Evolutionary conservation across 64 coral and sea anemone genomes (phyloP).

Genomic region (Cladopsammia gracilis): DNA sequence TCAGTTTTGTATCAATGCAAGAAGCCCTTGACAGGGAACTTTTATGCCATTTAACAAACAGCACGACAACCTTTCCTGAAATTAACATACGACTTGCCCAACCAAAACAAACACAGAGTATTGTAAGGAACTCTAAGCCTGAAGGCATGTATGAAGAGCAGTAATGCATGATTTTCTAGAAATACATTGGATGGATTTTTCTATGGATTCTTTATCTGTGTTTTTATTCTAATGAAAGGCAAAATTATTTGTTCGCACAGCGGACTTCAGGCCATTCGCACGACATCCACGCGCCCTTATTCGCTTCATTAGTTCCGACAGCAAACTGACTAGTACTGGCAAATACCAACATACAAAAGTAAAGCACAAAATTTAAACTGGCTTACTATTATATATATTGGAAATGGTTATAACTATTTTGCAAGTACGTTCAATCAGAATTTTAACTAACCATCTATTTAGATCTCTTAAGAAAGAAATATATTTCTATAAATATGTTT

Average conservation of each 20-base stretch:
- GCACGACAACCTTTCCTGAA: background rate
- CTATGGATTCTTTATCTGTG: too few relatives aligned
- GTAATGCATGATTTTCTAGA: too few relatives aligned
- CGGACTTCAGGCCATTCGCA: background rate
- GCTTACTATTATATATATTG: too few relatives aligned
- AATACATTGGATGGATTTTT: too few relatives aligned
- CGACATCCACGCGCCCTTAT: constrained; percentile 22
- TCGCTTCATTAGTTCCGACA: constrained; percentile 1
- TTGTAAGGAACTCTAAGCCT: background rate
- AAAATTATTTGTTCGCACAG: background rate
- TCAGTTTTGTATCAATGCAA: background rate
- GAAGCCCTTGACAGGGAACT: background rate
- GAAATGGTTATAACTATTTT: too few relatives aligned
- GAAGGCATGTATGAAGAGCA: too few relatives aligned
- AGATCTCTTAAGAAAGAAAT: too few relatives aligned
- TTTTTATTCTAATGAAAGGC: background rate
- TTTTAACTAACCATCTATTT: too few relatives aligned
- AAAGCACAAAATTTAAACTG: background rate
- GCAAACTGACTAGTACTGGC: too few relatives aligned
- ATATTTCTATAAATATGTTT: too few relatives aligned
- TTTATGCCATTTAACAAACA: background rate
- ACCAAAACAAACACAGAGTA: background rate
- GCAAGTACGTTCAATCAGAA: too few relatives aligned
- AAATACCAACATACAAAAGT: background rate
- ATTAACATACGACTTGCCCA: background rate